Evolutionary conservation across 2,113 vertebrate species (phyloP).

Genomic region (Alethe diademata): DNA sequence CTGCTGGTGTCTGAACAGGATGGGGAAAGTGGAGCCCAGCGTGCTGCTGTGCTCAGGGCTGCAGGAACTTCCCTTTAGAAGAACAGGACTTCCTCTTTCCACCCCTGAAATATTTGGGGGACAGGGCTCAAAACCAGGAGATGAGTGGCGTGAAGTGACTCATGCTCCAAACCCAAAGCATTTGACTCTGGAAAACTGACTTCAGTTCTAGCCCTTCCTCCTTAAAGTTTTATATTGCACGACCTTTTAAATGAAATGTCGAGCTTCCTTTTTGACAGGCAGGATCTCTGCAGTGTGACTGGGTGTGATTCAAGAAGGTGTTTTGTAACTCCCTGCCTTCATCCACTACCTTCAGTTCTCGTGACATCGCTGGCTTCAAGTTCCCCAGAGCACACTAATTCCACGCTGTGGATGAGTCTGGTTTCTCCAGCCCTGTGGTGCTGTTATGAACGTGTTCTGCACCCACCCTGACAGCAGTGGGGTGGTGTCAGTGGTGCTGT

Average conservation of each 20-base stretch:
- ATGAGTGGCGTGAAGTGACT: slow-evolving; percentile 20
- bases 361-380: background rate
- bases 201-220: slow-evolving; percentile 18
- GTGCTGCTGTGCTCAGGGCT: background rate
- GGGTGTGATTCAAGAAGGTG: background rate
- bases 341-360: background rate
- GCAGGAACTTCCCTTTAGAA: background rate
- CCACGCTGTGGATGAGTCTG: background rate
- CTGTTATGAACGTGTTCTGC: fast-evolving
- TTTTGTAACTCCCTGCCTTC: background rate
- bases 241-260: slow-evolving; percentile 35
- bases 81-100: slow-evolving; percentile 6
- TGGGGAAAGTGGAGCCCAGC: background rate
- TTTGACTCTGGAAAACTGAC: slow-evolving; percentile 31
- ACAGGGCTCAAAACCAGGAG: background rate
- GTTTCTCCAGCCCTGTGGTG: fast-evolving
- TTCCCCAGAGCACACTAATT: background rate
- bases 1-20: background rate
- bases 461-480: fast-evolving
- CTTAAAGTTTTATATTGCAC: slow-evolving; percentile 3
- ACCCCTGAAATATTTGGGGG: background rate
- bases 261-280: slow-evolving; percentile 27
- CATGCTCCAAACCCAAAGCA: slow-evolving; percentile 17
- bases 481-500: fast-evolving
- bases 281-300: background rate